Evolutionary conservation across 2,888 invertebrate species (phyloP).

Genomic region (Caradrina kadenii): DNA sequence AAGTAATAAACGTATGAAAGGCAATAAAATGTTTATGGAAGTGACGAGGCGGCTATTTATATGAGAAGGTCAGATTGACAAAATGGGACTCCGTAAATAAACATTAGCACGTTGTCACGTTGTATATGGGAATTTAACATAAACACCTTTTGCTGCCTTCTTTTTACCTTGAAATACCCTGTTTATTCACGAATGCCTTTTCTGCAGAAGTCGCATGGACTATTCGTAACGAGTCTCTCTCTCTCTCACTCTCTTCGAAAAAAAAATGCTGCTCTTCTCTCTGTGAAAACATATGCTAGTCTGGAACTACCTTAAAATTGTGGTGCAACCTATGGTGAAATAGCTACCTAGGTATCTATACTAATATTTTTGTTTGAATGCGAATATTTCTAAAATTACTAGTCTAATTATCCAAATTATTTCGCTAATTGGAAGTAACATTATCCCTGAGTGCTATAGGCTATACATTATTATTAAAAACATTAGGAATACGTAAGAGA

Average conservation of each 20-base stretch:
- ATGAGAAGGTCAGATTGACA: conserved; percentile 23
- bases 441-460: no score
- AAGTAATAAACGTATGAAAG: conserved; percentile 20
- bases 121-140: conserved; percentile 7
- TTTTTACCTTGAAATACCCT: neutral
- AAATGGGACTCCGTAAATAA: conserved; percentile 9
- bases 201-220: neutral
- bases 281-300: neutral
- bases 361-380: no score
- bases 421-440: no score
- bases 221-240: neutral
- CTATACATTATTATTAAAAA: no score
- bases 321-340: no score
- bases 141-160: neutral
- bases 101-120: conserved; percentile 14
- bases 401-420: no score
- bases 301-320: neutral
- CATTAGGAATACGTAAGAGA: no score
- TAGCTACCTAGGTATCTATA: no score
- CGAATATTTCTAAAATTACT: no score
- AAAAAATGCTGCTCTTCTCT: neutral
- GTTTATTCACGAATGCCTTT: neutral
- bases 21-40: conserved; percentile 22
- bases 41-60: conserved; percentile 7
- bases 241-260: no score